Percentiles rank a stretch among this genome's conserved stretches.
Conservation (phyloP, 2,113 vertebrate genomes). For the Rutilus rutilus region DNA sequence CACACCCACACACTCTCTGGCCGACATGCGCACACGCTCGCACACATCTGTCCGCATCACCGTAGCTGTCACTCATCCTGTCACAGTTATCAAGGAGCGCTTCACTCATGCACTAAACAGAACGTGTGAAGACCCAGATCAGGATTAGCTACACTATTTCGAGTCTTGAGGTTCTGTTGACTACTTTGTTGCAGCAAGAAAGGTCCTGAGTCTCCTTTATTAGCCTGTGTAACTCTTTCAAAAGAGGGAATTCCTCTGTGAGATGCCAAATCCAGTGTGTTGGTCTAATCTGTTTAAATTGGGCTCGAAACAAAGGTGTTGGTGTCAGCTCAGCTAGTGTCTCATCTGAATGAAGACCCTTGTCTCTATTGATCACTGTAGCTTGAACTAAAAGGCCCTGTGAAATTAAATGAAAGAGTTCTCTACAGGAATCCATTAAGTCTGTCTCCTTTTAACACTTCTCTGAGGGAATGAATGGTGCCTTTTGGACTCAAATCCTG, state of each 20-base stretch:
- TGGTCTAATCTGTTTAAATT: slow-evolving; percentile 44
- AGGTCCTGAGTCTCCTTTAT: neutral
- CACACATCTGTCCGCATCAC: slow-evolving; percentile 22
- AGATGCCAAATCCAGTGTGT: slow-evolving; percentile 21
- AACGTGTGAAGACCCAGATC: slow-evolving; percentile 17
- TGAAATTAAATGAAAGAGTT: slow-evolving; percentile 39
- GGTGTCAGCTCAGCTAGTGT: slow-evolving; percentile 34
- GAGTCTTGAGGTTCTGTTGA: slow-evolving; percentile 5
- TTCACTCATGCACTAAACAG: slow-evolving; percentile 1
- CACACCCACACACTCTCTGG: neutral
- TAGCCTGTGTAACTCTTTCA: slow-evolving; percentile 16
- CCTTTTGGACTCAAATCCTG: slow-evolving; percentile 19
- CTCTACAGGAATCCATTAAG: slow-evolving; percentile 54
- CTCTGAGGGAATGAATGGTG: slow-evolving; percentile 39
- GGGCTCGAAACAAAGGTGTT: slow-evolving; percentile 30
- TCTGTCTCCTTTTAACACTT: slow-evolving; percentile 19
- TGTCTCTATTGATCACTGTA: slow-evolving; percentile 37
- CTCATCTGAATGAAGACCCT: slow-evolving; percentile 38
- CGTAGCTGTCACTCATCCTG: slow-evolving; percentile 28
- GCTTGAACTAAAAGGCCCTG: slow-evolving; percentile 16
- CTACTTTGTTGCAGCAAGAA: slow-evolving; percentile 10
- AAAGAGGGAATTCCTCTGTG: slow-evolving; percentile 16
- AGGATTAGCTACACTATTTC: slow-evolving; percentile 21
- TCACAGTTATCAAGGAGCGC: neutral
- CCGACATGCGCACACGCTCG: neutral